Evolutionary conservation across 2,797 vertebrate species (phyloP).

Genomic region (Anisognathus igniventris): DNA sequence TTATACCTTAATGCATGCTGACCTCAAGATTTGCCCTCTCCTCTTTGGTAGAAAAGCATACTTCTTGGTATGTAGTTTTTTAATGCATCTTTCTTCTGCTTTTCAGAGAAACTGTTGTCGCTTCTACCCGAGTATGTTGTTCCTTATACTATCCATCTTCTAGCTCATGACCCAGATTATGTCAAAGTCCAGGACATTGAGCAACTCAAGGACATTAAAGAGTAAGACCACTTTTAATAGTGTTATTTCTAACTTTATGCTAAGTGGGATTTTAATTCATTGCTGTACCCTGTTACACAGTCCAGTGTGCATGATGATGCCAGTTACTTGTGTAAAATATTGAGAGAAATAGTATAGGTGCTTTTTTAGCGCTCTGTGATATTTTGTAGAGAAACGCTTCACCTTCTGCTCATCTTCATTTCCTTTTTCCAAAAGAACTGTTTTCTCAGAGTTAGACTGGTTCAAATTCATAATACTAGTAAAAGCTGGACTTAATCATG

Average conservation of each 20-base stretch:
- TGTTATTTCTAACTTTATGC: neutral
- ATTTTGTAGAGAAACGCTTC: neutral
- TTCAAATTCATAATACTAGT: neutral
- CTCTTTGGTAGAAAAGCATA: neutral
- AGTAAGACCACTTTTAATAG: constrained; percentile 79
- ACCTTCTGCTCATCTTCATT: neutral
- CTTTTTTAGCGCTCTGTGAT: neutral
- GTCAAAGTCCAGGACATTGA: constrained; percentile 97
- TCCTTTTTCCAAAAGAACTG: neutral
- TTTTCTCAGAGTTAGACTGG: neutral
- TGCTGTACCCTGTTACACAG: neutral
- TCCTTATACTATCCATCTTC: constrained; percentile 95
- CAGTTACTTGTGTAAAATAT: neutral
- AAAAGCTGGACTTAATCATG: neutral
- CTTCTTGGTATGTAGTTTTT: neutral
- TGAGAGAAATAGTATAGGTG: neutral
- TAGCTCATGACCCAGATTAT: constrained; percentile 97
- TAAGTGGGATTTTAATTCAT: neutral
- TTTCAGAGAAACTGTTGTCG: constrained; percentile 92
- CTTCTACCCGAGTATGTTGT: constrained; percentile 97
- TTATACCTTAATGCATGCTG: neutral
- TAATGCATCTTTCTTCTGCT: constrained; percentile 42
- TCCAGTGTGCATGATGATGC: neutral
- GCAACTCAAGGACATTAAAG: constrained; percentile 98
- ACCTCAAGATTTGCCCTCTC: neutral